Evolutionary conservation across 2,888 invertebrate species (phyloP).

Genomic region (Lymantria monacha): DNA sequence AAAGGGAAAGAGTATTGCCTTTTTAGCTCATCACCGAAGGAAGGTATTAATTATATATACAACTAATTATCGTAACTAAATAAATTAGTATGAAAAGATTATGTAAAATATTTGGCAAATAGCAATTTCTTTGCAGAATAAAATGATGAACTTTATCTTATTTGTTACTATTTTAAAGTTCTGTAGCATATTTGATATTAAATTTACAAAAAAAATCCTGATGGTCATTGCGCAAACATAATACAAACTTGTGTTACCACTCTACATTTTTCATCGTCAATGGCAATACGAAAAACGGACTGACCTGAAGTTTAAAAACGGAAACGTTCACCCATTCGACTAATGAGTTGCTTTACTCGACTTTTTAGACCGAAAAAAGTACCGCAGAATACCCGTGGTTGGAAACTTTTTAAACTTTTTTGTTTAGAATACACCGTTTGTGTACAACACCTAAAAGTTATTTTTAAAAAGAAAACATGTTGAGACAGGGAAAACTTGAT

Average conservation of each 20-base stretch:
- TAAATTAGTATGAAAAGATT: too few relatives aligned
- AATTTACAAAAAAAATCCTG: too few relatives aligned
- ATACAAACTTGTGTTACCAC: background rate
- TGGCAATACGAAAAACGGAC: constrained; percentile 28
- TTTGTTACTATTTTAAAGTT: too few relatives aligned
- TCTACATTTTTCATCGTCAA: background rate
- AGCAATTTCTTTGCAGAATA: too few relatives aligned
- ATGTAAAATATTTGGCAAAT: too few relatives aligned
- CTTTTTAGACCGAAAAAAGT: constrained; percentile 44
- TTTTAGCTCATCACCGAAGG: too few relatives aligned
- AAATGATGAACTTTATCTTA: background rate
- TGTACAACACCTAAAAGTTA: constrained; percentile 26
- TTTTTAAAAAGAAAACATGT: constrained; percentile 11
- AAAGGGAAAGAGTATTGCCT: too few relatives aligned
- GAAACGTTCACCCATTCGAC: constrained; percentile 52
- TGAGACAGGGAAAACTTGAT: background rate
- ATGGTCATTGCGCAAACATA: background rate
- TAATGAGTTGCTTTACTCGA: constrained; percentile 59
- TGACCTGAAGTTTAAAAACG: constrained; percentile 40
- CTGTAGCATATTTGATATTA: too few relatives aligned
- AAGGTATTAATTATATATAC: too few relatives aligned
- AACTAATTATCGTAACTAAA: too few relatives aligned
- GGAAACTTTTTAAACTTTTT: constrained; percentile 26
- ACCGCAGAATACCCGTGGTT: constrained; percentile 42
- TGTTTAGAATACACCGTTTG: constrained; percentile 27